Conservation (phyloP, 2,888 invertebrate genomes). For the Aricia artaxerxes region DNA sequence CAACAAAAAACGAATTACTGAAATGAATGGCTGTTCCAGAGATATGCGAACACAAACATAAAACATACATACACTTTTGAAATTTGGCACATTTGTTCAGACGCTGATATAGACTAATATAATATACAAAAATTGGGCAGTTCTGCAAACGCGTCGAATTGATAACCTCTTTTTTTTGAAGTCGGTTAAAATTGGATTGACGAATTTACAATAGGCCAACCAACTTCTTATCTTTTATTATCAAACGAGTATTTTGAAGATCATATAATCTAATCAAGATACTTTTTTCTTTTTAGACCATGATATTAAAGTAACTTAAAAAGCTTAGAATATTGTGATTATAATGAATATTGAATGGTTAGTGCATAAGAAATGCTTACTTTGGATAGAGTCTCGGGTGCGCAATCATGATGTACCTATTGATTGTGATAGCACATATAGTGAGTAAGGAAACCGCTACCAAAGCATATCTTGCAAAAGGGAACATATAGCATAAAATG, state of each 20-base stretch:
- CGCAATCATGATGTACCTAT: slow-evolving; percentile 91
- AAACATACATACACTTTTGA: too few relatives aligned
- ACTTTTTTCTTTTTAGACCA: background rate
- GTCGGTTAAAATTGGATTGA: background rate
- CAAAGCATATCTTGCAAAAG: slow-evolving; percentile 86
- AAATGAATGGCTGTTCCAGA: too few relatives aligned
- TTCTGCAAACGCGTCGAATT: too few relatives aligned
- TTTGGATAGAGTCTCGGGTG: slow-evolving; percentile 88
- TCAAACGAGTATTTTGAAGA: too few relatives aligned
- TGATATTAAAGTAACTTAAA: background rate
- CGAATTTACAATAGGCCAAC: background rate
- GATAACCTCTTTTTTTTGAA: too few relatives aligned
- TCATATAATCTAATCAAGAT: too few relatives aligned
- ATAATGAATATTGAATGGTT: background rate
- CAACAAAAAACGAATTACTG: too few relatives aligned
- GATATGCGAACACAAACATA: too few relatives aligned
- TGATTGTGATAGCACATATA: slow-evolving; percentile 89
- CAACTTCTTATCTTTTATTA: background rate
- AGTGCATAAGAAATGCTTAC: slow-evolving; percentile 69
- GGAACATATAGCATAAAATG: slow-evolving; percentile 86
- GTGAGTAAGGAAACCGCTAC: slow-evolving; percentile 90
- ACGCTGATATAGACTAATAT: too few relatives aligned
- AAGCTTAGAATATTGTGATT: background rate
- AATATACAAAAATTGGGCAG: too few relatives aligned
- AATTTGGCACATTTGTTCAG: too few relatives aligned